Evolutionary conservation across 2,888 invertebrate species (phyloP).

Genomic region (Allolobophora icterica): DNA sequence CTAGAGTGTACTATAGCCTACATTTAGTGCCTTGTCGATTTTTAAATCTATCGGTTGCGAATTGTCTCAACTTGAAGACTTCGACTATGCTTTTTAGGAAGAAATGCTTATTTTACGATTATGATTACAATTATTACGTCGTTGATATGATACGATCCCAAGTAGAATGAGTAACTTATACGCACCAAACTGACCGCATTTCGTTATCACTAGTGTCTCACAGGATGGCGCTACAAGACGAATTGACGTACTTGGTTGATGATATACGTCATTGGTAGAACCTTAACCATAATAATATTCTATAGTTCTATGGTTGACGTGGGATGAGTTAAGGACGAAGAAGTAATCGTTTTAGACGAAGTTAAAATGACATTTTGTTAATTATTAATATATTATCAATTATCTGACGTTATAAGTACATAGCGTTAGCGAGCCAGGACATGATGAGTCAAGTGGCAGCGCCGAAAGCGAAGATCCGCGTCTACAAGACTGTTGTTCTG

Average conservation of each 20-base stretch:
- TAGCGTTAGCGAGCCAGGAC: background rate
- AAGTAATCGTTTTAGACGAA: background rate
- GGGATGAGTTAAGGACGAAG: conserved; percentile 17
- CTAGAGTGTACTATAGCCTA: too few relatives aligned
- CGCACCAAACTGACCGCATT: background rate
- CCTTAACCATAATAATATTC: background rate
- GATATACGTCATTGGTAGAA: background rate
- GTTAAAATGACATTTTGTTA: background rate
- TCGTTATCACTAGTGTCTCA: background rate
- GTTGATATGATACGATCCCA: background rate
- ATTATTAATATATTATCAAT: background rate
- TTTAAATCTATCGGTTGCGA: too few relatives aligned
- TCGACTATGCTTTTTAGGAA: too few relatives aligned
- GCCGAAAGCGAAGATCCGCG: conserved; percentile 56
- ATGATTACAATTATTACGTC: too few relatives aligned
- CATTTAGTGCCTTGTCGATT: too few relatives aligned
- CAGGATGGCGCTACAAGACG: background rate
- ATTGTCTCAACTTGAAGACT: too few relatives aligned
- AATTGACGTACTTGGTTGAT: conserved; percentile 11
- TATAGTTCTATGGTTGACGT: conserved; percentile 9
- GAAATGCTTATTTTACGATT: too few relatives aligned
- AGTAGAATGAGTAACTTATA: background rate
- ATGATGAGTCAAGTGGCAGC: conserved; percentile 26
- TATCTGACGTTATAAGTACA: background rate
- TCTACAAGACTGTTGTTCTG: conserved; percentile 87